Conservation (phyloP, 2,797 vertebrate genomes). For the Tangara arthus region DNA sequence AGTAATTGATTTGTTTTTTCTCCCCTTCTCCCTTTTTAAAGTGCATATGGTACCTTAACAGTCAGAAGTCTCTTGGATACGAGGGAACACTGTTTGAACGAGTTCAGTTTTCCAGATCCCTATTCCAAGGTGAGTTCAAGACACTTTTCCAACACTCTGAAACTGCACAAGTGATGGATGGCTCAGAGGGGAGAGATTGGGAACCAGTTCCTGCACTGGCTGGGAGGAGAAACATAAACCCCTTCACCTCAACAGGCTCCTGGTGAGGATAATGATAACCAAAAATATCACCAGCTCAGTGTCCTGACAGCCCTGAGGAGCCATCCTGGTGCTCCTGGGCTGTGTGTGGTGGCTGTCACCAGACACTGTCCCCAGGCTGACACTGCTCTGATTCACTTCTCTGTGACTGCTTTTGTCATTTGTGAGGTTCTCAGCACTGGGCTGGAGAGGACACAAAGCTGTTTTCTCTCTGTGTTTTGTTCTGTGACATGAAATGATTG, state of each 20-base stretch:
- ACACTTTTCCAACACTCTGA: neutral
- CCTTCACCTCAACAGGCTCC: neutral
- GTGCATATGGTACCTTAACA: slow-evolving; percentile 96
- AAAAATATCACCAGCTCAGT: neutral
- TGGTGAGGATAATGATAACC: neutral
- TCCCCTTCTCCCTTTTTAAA: slow-evolving; percentile 58
- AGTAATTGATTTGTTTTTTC: neutral
- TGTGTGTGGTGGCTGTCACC: neutral
- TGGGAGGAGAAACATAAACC: neutral
- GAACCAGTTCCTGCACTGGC: neutral
- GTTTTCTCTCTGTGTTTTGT: neutral
- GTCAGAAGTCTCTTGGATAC: slow-evolving; percentile 98
- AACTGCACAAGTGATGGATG: neutral
- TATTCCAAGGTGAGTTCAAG: slow-evolving; percentile 90
- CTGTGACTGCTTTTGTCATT: neutral
- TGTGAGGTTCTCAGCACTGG: neutral
- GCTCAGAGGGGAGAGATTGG: neutral
- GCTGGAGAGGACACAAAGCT: neutral
- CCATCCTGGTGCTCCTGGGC: neutral
- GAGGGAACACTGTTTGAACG: slow-evolving; percentile 96
- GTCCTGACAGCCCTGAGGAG: neutral
- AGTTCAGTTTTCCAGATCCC: slow-evolving; percentile 98
- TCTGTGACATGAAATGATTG: neutral
- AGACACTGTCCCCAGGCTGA: neutral
- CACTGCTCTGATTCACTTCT: neutral